Conservation (phyloP, 2,888 invertebrate genomes). For the Druceiella hillmani region DNA sequence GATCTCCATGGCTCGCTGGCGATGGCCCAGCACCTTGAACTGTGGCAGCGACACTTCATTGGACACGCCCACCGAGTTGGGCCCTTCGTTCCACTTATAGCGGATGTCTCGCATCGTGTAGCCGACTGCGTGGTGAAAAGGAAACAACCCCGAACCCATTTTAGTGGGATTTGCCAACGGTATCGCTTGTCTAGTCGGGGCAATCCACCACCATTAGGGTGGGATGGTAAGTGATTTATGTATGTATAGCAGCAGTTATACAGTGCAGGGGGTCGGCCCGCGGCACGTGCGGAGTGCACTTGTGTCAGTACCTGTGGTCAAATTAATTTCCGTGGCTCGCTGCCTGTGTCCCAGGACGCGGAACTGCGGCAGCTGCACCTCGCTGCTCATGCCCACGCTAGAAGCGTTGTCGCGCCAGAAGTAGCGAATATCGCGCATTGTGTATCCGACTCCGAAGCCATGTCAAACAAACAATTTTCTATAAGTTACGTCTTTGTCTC, state of each 20-base stretch:
- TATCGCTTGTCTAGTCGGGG: too few relatives aligned
- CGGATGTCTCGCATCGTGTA: conserved; percentile 88
- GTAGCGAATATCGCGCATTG: conserved; percentile 96
- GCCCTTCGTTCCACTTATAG: conserved; percentile 84
- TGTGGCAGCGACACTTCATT: conserved; percentile 84
- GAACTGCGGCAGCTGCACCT: conserved; percentile 96
- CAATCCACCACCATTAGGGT: too few relatives aligned
- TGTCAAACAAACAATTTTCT: conserved; percentile 55
- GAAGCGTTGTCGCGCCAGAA: conserved; percentile 90
- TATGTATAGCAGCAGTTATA: too few relatives aligned
- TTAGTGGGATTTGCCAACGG: conserved; percentile 25
- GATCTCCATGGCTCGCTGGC: conserved; percentile 82
- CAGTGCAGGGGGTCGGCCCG: too few relatives aligned
- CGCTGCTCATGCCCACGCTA: conserved; percentile 93
- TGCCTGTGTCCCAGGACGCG: conserved; percentile 94
- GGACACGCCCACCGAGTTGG: conserved; percentile 80
- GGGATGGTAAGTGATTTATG: too few relatives aligned
- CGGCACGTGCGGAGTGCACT: too few relatives aligned
- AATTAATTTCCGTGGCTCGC: conserved; percentile 88
- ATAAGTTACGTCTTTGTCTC: conserved; percentile 55
- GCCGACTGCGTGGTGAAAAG: conserved; percentile 58
- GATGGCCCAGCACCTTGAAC: conserved; percentile 85
- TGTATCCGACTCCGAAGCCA: conserved; percentile 86
- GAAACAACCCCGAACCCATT: conserved; percentile 19
- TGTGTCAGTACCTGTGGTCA: conserved; percentile 87